These are phyloP conservation scores for Dunckerocampus dactyliophorus DNA, from an alignment of 2,113 vertebrate species.

Conservation along the genomic window DNA sequence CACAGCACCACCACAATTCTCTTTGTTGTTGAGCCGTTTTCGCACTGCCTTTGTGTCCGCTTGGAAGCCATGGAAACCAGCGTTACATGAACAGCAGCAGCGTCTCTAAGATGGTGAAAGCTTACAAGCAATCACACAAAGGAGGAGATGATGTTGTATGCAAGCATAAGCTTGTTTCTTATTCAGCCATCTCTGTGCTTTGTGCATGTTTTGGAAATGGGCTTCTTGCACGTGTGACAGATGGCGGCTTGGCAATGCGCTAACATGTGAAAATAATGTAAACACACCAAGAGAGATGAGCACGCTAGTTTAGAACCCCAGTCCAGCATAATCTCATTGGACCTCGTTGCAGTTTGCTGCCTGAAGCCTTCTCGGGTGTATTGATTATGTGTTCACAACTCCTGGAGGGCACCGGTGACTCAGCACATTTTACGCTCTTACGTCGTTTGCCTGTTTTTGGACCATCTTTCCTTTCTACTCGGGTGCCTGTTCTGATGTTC, in stretches of 20 bases:
- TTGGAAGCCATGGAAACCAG: slow-evolving; percentile 12
- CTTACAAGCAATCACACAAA: background rate
- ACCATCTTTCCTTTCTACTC: slow-evolving; percentile 6
- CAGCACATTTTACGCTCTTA: slow-evolving; percentile 29
- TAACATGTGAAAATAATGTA: background rate
- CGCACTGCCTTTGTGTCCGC: slow-evolving; percentile 3
- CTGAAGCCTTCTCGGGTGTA: slow-evolving; percentile 29
- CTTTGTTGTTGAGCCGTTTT: background rate
- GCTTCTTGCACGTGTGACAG: background rate
- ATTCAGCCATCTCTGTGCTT: slow-evolving; percentile 14
- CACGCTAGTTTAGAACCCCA: slow-evolving; percentile 6
- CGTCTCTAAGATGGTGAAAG: slow-evolving; percentile 10
- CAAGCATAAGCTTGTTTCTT: slow-evolving; percentile 18
- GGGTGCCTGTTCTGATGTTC: background rate
- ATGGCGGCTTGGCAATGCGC: background rate
- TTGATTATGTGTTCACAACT: slow-evolving; percentile 49
- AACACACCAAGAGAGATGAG: background rate
- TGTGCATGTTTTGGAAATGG: slow-evolving; percentile 10
- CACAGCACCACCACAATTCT: background rate
- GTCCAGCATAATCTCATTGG: slow-evolving; percentile 21
- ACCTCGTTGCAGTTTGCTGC: slow-evolving; percentile 23
- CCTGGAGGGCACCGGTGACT: slow-evolving; percentile 47
- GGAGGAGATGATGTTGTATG: slow-evolving; percentile 8
- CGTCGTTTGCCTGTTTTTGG: slow-evolving; percentile 5
- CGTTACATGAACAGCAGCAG: background rate